phyloP scores from a whole-genome alignment of 2,888 invertebrate species.

The Agrenia bidenticulata region DNA sequence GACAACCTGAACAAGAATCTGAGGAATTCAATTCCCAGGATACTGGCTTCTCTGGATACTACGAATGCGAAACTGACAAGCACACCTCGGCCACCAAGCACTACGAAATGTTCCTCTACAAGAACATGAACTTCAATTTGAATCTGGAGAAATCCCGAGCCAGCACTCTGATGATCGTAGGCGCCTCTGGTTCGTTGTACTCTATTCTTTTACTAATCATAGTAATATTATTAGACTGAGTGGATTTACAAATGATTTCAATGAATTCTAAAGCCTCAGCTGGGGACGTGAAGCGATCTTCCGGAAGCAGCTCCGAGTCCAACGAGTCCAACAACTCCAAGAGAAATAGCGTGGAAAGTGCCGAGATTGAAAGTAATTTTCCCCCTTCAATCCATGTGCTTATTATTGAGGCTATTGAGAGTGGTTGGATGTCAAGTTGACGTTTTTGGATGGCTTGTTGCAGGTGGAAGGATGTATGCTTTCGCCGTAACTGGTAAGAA shows the following conservation, averaged over 20 bases:
- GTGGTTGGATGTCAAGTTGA: not conserved
- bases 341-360: not conserved
- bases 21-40: not conserved
- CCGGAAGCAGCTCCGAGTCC: slow-evolving; percentile 2
- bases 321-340: slow-evolving; percentile 1
- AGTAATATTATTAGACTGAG: no score
- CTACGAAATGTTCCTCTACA: not conserved
- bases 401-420: not conserved
- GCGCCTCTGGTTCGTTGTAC: not conserved
- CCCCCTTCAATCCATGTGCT: not conserved
- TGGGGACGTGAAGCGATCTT: not conserved
- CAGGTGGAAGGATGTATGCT: slow-evolving; percentile 9
- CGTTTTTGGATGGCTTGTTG: not conserved
- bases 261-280: no score
- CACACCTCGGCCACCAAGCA: not conserved
- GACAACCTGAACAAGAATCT: not conserved
- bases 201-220: not conserved
- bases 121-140: not conserved
- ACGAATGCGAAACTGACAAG: not conserved
- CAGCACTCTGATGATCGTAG: slow-evolving; percentile 1
- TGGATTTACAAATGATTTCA: no score
- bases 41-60: not conserved
- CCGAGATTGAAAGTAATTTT: slow-evolving; percentile 4
- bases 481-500: slow-evolving; percentile 10
- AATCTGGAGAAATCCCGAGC: slow-evolving; percentile 4